phyloP scores from a whole-genome alignment of 2,888 invertebrate genomes.

The Tanytarsus gracilentus region DNA sequence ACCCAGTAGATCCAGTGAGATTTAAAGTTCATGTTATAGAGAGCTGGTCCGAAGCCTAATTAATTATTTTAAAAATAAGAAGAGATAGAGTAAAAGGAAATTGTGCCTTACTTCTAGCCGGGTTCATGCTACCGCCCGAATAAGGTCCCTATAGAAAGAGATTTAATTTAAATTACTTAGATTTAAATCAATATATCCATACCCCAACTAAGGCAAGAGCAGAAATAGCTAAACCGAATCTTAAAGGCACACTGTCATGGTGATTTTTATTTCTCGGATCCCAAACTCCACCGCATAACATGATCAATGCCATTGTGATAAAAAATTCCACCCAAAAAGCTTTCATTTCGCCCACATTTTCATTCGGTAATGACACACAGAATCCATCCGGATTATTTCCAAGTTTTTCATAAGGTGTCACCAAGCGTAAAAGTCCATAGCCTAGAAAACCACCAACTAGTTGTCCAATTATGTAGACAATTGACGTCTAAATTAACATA shows the following conservation, averaged over 20 bases:
- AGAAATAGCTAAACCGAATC: constrained; percentile 15
- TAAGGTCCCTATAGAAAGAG: constrained; percentile 64
- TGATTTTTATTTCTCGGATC: constrained; percentile 58
- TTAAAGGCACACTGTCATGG: constrained; percentile 50
- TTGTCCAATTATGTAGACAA: constrained; percentile 56
- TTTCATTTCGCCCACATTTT: constrained; percentile 38
- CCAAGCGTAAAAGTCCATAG: constrained; percentile 55
- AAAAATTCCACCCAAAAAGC: constrained; percentile 55
- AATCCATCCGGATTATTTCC: neutral
- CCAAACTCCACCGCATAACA: constrained; percentile 62
- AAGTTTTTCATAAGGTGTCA: constrained; percentile 43
- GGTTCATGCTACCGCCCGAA: constrained; percentile 66
- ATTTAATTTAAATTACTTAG: constrained; percentile 34
- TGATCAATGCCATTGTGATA: constrained; percentile 53
- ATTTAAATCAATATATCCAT: neutral
- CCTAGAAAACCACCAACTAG: constrained; percentile 59
- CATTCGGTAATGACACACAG: neutral
- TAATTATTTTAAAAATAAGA: too few relatives aligned
- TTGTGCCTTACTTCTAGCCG: constrained; percentile 59
- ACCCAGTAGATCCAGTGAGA: constrained; percentile 66
- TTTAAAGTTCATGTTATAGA: constrained; percentile 57
- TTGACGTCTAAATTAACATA: constrained; percentile 42
- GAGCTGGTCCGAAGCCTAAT: constrained; percentile 64
- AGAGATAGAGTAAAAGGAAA: constrained; percentile 63
- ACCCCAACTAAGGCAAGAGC: constrained; percentile 14